Percentiles rank a stretch among this genome's conserved stretches.
Conservation (phyloP, 2,113 vertebrate genomes). For the Onychostoma macrolepis region DNA sequence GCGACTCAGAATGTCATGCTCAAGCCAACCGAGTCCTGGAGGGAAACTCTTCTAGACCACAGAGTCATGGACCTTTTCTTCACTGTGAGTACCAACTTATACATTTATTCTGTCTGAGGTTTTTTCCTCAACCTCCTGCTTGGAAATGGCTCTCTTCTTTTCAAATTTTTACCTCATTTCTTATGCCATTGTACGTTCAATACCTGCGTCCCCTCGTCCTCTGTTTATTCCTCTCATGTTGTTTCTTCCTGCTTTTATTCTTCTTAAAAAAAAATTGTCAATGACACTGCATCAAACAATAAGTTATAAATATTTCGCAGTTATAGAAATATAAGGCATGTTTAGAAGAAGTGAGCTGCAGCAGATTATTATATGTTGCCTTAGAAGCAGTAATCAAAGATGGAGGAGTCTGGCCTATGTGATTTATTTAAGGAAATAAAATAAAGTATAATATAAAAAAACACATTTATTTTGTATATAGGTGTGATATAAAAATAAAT, state of each 20-base stretch:
- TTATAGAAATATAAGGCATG: neutral
- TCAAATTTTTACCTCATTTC: neutral
- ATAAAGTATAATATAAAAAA: neutral
- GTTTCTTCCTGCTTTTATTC: neutral
- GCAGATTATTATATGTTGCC: neutral
- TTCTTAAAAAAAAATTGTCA: neutral
- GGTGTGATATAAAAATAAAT: neutral
- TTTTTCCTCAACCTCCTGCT: neutral
- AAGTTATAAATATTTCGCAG: neutral
- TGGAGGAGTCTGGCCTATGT: neutral
- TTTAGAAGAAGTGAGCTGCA: neutral
- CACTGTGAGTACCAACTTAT: slow-evolving; percentile 84
- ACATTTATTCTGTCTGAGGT: neutral
- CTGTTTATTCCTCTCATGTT: neutral
- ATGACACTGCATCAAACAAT: neutral
- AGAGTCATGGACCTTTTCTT: slow-evolving; percentile 99
- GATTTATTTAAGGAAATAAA: neutral
- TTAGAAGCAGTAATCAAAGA: neutral
- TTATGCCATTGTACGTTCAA: neutral
- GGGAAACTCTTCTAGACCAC: slow-evolving; percentile 95
- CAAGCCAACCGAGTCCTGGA: slow-evolving; percentile 98
- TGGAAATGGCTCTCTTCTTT: neutral
- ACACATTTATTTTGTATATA: neutral
- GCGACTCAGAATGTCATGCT: slow-evolving; percentile 97
- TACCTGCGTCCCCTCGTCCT: neutral